Evolutionary conservation across 2,888 invertebrate species (phyloP), one percentile per base, ranked within the genome.

Genomic region (Agonopterix arenella): DNA sequence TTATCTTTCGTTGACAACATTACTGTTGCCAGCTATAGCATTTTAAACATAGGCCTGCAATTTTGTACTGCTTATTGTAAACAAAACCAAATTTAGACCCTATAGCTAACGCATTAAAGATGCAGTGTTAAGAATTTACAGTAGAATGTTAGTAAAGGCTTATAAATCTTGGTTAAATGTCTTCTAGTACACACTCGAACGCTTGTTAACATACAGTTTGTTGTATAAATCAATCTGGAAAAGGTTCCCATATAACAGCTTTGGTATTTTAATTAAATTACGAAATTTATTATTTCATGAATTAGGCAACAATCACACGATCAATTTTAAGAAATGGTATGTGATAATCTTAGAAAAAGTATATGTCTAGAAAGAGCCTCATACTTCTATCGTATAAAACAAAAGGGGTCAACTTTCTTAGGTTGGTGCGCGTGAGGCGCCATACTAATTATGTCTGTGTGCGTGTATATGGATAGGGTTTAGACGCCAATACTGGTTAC

Each of bases 1-100:
- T 76, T 82, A 83, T 84, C 82, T 79, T 73, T 58, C 56, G 72
- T 70, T 78, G 84, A 81, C 84, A 81, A 78, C 76, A 61, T 63
- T 66, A 76, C 72, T 73, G 68, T 69, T 76, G 75, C 77, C 68
- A 66, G 67, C 69, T 71, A 70, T 68, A 71, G 66, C 69, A 73
- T 75, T 73, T 76, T 72, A 73, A 72, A 68, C 72, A 64, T 73
- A 70, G 73, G 64, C 68, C 65, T 60, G 61, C 67, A 62, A 69
- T 58, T 49, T 62, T 64, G 59, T 56, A 61, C 59, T 52, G 52
- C 61, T 62, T 64, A 66, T 60, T 56, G 51, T 54, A 52, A 57
- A 57, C 56, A 59, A 40, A 40, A 40, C 40, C 9, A n/a, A 11
- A 59, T 54, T 48, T 61, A 45, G 54, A 66, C 71, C 61, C 63